A percentile compares a stretch with the other conserved stretches of the same genome.
These are phyloP conservation scores for Lophius americanus DNA, from an alignment of 2,797 vertebrate species.

Conservation along the genomic window DNA sequence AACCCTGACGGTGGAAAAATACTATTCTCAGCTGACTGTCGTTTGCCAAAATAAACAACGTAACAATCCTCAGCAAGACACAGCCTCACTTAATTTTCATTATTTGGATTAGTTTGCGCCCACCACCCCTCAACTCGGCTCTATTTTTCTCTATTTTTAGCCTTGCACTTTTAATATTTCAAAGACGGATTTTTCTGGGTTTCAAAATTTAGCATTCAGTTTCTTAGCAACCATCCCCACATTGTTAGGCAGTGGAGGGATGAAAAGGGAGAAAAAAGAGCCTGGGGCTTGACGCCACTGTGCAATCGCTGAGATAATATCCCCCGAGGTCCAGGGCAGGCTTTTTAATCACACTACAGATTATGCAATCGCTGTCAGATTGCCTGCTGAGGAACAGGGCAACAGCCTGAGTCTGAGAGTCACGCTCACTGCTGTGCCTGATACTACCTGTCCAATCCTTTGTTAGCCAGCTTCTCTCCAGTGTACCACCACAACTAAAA, in stretches of 20 bases:
- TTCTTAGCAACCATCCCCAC: slow-evolving; percentile 83
- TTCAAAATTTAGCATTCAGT: slow-evolving; percentile 86
- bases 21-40: slow-evolving; percentile 55
- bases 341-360: slow-evolving; percentile 75
- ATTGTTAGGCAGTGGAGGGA: slow-evolving; percentile 70
- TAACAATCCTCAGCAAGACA: slow-evolving; percentile 58
- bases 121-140: slow-evolving; percentile 4
- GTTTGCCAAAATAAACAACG: slow-evolving; percentile 72
- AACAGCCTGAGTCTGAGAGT: slow-evolving; percentile 44
- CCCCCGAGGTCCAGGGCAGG: slow-evolving; percentile 60
- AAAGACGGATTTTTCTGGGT: slow-evolving; percentile 75
- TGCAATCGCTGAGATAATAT: slow-evolving; percentile 72
- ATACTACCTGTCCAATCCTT: slow-evolving; percentile 54
- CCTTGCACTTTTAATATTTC: slow-evolving; percentile 75
- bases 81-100: slow-evolving; percentile 59
- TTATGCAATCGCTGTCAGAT: slow-evolving; percentile 73
- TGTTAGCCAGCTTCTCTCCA: slow-evolving; percentile 35
- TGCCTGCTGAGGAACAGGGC: slow-evolving; percentile 48
- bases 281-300: slow-evolving; percentile 48
- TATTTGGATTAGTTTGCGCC: slow-evolving; percentile 42
- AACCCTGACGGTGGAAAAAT: slow-evolving; percentile 62
- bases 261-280: slow-evolving; percentile 58
- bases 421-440: slow-evolving; percentile 28
- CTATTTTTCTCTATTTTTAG: slow-evolving; percentile 74
- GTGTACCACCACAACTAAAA: slow-evolving; percentile 36